Base-by-base conservation (phyloP, 2,888 invertebrate genomes). In the Elysia crispata region DNA sequence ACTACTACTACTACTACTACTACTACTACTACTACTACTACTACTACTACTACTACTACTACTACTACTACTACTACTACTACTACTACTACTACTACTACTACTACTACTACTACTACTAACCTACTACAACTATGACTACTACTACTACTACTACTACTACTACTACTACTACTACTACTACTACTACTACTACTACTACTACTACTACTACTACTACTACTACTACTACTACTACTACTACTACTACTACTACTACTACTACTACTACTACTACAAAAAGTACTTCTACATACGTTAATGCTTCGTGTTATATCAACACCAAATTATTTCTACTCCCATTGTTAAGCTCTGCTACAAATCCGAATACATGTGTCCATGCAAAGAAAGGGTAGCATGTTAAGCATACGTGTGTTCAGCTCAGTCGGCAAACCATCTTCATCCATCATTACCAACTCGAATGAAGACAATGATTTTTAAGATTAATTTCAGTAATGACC, bases 71-170 rank as follows among this genome's bases (percentile, higher is more conserved):
- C 25, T 64, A 64, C 64, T 64, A 64, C 64, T 64, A 64, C 64
- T 18, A 64, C 64, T 64, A 64, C 64, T 64, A 64, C 64, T 64
- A 64, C 23, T 64, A 64, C 64, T 64, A 64, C 64, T 64, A 64
- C 64, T 64, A 64, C 64, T 64, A 64, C 64, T 64, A 64, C 64
- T 64, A 64, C 64, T n/a, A n/a, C n/a, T n/a, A n/a, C n/a, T 23
- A 64, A 15, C 11, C 64, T 64, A 64, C 23, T 64, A 64, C 25
- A 20, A 64, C 64, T 64, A 64, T 23, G 13, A 64, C 64, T n/a
- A n/a, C n/a, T n/a, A n/a, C n/a, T 64, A 64, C 64, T 64, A 64
- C 64, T 64, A 64, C 64, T 64, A 64, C 64, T 64, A 64, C 64
- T 64, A 64, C 64, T 64, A 64, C 64, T 64, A 64, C 64, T 64